These are phyloP conservation scores for Marisa cornuarietis DNA, from an alignment of 1,140 invertebrate genomes.

Conservation along the genomic window DNA sequence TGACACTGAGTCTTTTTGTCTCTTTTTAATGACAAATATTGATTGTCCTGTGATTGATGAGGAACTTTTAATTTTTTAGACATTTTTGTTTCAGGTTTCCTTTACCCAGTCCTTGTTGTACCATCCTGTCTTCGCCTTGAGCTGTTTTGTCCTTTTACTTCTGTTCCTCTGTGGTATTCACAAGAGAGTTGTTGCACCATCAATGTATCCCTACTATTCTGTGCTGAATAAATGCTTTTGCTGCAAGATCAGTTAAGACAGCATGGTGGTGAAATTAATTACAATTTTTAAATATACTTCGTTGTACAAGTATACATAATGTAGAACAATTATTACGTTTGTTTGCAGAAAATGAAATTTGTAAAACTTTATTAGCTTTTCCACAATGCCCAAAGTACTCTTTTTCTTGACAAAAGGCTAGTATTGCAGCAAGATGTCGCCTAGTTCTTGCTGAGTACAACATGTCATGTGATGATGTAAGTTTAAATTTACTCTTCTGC, in stretches of 20 bases:
- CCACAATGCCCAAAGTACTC: background rate
- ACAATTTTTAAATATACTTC: too few relatives aligned
- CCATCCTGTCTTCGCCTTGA: conserved; percentile 96
- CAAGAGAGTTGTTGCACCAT: conserved; percentile 93
- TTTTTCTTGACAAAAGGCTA: conserved; percentile 37
- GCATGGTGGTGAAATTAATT: background rate
- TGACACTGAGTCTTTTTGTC: background rate
- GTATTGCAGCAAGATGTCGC: conserved; percentile 86
- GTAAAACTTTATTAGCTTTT: too few relatives aligned
- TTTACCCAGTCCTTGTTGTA: conserved; percentile 91
- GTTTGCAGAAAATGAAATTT: too few relatives aligned
- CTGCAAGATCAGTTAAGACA: background rate
- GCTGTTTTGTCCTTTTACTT: conserved; percentile 85
- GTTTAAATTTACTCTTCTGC: conserved; percentile 66
- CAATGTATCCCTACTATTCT: conserved; percentile 74
- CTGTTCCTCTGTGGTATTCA: conserved; percentile 93
- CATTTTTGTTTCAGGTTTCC: conserved; percentile 71
- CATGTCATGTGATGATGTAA: conserved; percentile 97
- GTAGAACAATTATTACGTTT: too few relatives aligned
- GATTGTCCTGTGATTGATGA: too few relatives aligned
- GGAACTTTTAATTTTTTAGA: too few relatives aligned
- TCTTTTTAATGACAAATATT: background rate
- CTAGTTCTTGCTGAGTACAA: conserved; percentile 93
- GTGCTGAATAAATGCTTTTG: background rate
- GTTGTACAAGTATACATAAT: too few relatives aligned